Percentiles rank a stretch among this genome's conserved stretches.
Conservation (phyloP, 1,140 invertebrate genomes). For the Trialeurodes vaporariorum region DNA sequence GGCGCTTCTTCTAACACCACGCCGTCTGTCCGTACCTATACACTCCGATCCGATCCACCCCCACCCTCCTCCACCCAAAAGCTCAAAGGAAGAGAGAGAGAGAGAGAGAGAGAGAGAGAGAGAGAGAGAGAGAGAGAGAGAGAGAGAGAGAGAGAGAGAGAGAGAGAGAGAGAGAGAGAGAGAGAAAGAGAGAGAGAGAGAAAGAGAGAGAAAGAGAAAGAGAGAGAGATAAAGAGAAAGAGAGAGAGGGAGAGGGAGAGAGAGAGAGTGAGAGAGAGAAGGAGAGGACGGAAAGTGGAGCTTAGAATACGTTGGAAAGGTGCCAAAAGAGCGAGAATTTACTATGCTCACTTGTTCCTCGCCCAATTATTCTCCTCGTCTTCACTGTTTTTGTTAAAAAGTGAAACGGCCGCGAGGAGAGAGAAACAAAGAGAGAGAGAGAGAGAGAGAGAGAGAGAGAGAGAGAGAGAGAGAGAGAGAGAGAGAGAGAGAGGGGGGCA, state of each 20-base stretch:
- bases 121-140: too few relatives aligned
- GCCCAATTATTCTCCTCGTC: too few relatives aligned
- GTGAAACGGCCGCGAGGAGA: background rate
- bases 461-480: constrained; percentile 10
- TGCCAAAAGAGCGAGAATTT: background rate
- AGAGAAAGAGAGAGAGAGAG: background rate
- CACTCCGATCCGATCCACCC: too few relatives aligned
- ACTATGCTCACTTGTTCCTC: background rate
- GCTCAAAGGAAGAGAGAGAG: too few relatives aligned
- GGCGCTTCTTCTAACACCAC: too few relatives aligned
- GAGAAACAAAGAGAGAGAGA: constrained; percentile 5
- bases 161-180: background rate
- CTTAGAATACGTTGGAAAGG: background rate
- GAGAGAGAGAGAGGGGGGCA: constrained; percentile 5
- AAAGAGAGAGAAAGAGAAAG: background rate
- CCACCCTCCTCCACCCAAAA: too few relatives aligned
- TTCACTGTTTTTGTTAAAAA: too few relatives aligned
- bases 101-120: too few relatives aligned
- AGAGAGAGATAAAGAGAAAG: background rate
- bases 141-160: background rate
- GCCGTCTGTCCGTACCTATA: too few relatives aligned
- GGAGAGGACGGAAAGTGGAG: background rate
- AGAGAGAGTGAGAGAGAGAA: background rate
- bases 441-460: constrained; percentile 8
- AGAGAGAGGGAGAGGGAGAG: constrained; percentile 2